Evolutionary conservation across 2,113 vertebrate species (phyloP).

Genomic region (Symphodus melops): DNA sequence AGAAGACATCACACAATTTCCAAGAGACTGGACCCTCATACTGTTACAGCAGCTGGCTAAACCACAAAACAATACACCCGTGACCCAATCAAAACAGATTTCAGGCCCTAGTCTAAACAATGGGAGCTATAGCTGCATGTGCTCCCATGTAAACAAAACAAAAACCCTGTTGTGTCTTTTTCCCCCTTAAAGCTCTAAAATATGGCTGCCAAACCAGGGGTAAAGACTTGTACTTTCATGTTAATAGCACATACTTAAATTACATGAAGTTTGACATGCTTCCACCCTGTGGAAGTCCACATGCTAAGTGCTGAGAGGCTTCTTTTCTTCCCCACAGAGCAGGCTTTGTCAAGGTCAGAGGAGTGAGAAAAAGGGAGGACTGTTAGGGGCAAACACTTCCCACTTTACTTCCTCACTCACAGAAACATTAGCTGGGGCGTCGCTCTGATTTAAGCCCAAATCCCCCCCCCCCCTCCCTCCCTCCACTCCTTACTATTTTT

Average conservation of each 20-base stretch:
- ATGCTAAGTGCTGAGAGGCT: slow-evolving; percentile 49
- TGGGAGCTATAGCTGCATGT: slow-evolving; percentile 36
- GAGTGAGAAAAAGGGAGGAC: slow-evolving; percentile 18
- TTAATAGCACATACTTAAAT: slow-evolving; percentile 39
- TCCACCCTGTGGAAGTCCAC: slow-evolving; percentile 31
- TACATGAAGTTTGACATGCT: slow-evolving; percentile 20
- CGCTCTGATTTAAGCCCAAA: slow-evolving; percentile 51
- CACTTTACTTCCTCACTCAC: slow-evolving; percentile 59
- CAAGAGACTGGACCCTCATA: slow-evolving; percentile 74
- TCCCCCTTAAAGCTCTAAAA: slow-evolving; percentile 31
- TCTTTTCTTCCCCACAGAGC: slow-evolving; percentile 58
- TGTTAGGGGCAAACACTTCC: slow-evolving; percentile 52
- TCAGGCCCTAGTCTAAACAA: slow-evolving; percentile 76
- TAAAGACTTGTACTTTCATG: slow-evolving; percentile 21
- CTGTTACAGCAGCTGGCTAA: slow-evolving; percentile 76
- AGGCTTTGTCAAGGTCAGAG: slow-evolving; percentile 59
- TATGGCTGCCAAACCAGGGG: slow-evolving; percentile 15
- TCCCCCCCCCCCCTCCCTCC: slow-evolving; percentile 35
- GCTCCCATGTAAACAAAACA: slow-evolving; percentile 51
- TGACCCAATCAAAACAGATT: slow-evolving; percentile 75
- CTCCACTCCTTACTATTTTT: slow-evolving; percentile 10
- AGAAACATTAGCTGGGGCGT: slow-evolving; percentile 65
- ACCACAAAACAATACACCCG: slow-evolving; percentile 72
- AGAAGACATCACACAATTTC: slow-evolving; percentile 78
- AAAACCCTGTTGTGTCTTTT: not conserved